Conservation (phyloP, 2,113 vertebrate genomes). For the Ctenomys sociabilis region DNA sequence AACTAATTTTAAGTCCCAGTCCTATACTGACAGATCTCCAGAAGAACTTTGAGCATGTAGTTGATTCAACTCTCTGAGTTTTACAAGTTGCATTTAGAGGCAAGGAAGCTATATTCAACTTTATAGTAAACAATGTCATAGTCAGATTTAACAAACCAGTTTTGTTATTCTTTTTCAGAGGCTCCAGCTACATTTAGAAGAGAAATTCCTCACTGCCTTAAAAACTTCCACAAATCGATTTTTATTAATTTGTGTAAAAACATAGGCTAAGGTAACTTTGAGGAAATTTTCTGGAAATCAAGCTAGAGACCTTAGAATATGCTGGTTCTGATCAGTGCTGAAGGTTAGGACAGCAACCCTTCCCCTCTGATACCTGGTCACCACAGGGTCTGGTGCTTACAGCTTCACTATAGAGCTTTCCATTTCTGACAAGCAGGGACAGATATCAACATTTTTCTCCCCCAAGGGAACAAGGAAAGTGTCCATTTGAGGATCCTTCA, state of each 20-base stretch:
- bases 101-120: not conserved
- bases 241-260: not conserved
- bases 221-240: not conserved
- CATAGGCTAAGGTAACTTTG: not conserved
- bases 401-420: not conserved
- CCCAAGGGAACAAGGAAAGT: not conserved
- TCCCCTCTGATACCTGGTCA: rapidly evolving
- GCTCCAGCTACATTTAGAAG: not conserved
- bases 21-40: no score
- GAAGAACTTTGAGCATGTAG: not conserved
- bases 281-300: not conserved
- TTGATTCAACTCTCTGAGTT: not conserved
- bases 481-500: not conserved
- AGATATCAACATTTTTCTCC: not conserved
- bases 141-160: not conserved
- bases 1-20: not conserved
- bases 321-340: not conserved
- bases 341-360: not conserved
- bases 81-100: not conserved
- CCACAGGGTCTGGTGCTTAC: not conserved
- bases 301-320: not conserved
- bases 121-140: not conserved
- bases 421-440: not conserved
- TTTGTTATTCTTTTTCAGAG: not conserved
- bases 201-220: not conserved